Evolutionary conservation across 2,888 invertebrate species (phyloP), one percentile per base, ranked within the genome.

Genomic region (Flexamia atlantica): DNA sequence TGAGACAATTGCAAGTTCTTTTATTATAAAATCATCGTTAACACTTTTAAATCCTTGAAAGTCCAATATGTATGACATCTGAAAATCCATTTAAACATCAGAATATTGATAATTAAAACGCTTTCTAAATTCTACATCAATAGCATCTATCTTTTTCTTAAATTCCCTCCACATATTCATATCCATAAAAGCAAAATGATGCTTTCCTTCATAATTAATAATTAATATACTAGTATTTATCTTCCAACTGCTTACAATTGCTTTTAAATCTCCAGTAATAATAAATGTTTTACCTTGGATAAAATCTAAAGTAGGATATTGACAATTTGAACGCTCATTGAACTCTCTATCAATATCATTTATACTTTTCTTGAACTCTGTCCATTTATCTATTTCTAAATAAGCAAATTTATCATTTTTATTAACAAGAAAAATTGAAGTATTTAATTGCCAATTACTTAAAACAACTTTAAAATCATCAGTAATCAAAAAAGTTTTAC

Each of bases 371-470:
- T 46, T 9, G 17, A 46, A 46, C n/a, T 46, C 46, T 3, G 46
- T 46, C 46, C 46, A 46, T 46, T 46, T 46, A 46, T 46, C 46
- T 46, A 46, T 12, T 46, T 46, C 46, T 46, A 46, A 46, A 46
- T 46, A 12, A 46, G 46, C 12, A 46, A 46, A 46, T 17, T 46
- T 46, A 46, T 46, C 12, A 17, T 12, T 46, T 46, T 46, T 46
- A 46, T 46, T 46, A 46, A 46, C 46, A 4, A 46, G 2, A 46
- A 46, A 46, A 12, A 46, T 46, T 46, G 46, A 12, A 12, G 46
- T 12, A 46, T 46, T 46, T 17, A 46, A 46, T 12, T 46, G 46
- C 46, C 46, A 46, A 46, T 46, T 46, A 46, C 46, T 46, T 46
- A 46, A 7, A 12, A 46, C 46, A 4, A 17, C 46, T 12, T 46